Evolutionary conservation across 1,140 invertebrate genomes (phyloP), one percentile per base, ranked within the genome.

Genomic region (Drosophila teissieri): DNA sequence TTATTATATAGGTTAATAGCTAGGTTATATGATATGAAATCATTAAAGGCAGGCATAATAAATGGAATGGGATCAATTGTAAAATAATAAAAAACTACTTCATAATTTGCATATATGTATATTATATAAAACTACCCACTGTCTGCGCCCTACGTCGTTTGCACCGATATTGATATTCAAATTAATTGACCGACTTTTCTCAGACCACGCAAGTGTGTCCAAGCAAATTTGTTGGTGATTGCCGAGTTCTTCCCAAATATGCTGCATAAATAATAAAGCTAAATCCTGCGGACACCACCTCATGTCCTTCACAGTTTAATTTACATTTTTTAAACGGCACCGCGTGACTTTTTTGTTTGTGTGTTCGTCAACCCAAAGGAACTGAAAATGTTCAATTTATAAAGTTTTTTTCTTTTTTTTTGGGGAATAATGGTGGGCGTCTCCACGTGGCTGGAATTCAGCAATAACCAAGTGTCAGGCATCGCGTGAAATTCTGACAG

Each of bases 301-400:
- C 19, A 19, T 46, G 31, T 11, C 2, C n/a, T 45, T 55, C 14
- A 39, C 84, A 80, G 67, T 80, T 77, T 89, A 67, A 88, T 88
- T 88, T 65, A 88, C 82, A 86, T 75, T 72, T 54, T 61, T 88
- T 83, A 79, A 86, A 76, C 63, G 60, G 61, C 65, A 73, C 27
- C 62, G 74, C 64, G 53, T 31, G 64, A 49, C 57, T 74, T 90
- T 90, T 89, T 85, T 65, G 57, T 68, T 51, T 53, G 58, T 58
- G 55, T 31, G 31, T 31, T 76, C 77, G 64, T 75, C 58, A 61
- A 69, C 83, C 83, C 83, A 60, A 80, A 88, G 67, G 83, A 88
- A 88, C 89, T 88, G 83, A 89, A 89, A 83, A 80, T 89, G 80
- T 82, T 67, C 84, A 83, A 83, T 86, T 89, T 76, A 89, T 67